phyloP scores from a whole-genome alignment of 30 jellyfish, hydroid and myxozoan species.

The Aurelia coerulea region DNA sequence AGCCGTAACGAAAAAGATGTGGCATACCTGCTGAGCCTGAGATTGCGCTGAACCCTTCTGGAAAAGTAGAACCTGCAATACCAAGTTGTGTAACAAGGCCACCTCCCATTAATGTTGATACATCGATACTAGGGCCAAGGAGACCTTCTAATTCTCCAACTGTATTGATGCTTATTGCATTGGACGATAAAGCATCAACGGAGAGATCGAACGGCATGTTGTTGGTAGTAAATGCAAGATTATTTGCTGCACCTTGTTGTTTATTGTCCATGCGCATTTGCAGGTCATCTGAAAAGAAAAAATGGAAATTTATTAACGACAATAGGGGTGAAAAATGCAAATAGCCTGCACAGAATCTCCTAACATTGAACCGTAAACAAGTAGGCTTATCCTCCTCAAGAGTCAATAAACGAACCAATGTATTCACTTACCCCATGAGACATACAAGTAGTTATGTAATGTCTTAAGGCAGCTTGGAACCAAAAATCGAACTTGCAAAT shows the following conservation, averaged over 20 bases:
- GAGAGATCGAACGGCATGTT: slow-evolving; percentile 71
- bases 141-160: slow-evolving; percentile 81
- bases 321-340: too few species aligned
- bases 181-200: slow-evolving; percentile 56
- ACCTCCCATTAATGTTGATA: slow-evolving; percentile 68
- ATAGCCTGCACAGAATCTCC: too few species aligned
- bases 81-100: slow-evolving; percentile 60
- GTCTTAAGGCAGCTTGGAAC: too few species aligned
- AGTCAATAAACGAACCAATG: too few species aligned
- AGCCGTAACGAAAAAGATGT: too few species aligned
- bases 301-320: too few species aligned
- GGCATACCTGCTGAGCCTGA: slow-evolving; percentile 40
- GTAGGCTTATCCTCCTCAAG: too few species aligned
- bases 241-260: not conserved
- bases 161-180: slow-evolving; percentile 63
- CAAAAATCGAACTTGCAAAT: too few species aligned
- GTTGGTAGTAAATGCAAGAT: slow-evolving; percentile 45
- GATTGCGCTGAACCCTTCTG: slow-evolving; percentile 56
- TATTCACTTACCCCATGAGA: too few species aligned
- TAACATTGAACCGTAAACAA: too few species aligned
- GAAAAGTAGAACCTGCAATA: slow-evolving; percentile 62
- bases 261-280: too few species aligned
- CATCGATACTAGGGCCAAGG: slow-evolving; percentile 76
- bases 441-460: too few species aligned
- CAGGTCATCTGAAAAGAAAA: slow-evolving; percentile 16